Conservation (phyloP, 1,140 invertebrate genomes). For the Diabrotica undecimpunctata region DNA sequence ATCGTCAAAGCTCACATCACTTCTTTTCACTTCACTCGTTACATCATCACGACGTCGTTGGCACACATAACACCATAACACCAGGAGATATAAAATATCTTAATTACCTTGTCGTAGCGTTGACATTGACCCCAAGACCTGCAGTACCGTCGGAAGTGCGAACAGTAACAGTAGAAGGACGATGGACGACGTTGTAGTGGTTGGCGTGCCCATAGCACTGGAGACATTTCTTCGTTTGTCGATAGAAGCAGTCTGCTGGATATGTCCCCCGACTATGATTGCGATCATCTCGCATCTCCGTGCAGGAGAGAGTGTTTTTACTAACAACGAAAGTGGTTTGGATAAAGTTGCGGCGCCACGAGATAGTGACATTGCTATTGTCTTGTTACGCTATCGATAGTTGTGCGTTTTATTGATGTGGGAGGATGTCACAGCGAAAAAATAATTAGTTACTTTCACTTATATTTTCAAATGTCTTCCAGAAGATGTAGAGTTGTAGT, state of each 20-base stretch:
- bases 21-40: not conserved
- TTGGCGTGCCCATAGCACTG: not conserved
- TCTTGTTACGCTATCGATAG: not conserved
- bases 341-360: not conserved
- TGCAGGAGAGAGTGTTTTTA: not conserved
- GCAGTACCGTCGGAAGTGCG: not conserved
- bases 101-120: not conserved
- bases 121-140: not conserved
- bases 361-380: not conserved
- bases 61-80: not conserved
- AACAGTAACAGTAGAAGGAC: not conserved
- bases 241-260: not conserved
- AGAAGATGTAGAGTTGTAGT: too few species aligned
- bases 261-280: not conserved
- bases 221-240: not conserved
- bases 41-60: not conserved
- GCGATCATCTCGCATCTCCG: not conserved
- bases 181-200: not conserved
- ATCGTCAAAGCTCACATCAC: too few species aligned
- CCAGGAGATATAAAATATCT: not conserved
- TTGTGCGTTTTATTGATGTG: not conserved
- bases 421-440: not conserved
- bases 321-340: not conserved
- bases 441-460: not conserved
- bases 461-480: too few species aligned